Evolutionary conservation across 2,113 vertebrate species (phyloP), one percentile per base, ranked within the genome.

Genomic region (Pseudonaja textilis): DNA sequence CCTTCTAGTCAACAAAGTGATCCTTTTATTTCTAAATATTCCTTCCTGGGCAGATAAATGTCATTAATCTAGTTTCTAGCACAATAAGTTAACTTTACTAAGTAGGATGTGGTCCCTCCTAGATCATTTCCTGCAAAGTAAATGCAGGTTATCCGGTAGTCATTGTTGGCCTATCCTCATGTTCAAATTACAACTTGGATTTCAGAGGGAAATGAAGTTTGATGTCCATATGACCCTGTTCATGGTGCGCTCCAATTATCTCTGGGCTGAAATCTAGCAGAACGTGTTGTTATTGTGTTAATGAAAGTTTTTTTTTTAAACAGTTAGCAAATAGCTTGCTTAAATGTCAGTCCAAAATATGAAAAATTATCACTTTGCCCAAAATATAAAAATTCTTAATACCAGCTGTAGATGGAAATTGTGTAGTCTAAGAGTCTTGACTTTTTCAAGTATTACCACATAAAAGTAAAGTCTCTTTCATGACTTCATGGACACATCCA

Each of bases 81-180:
- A 59, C 89, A 85, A 93, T 93, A 90, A 86, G 57, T 54, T 11
- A 93, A 89, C 88, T 69, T n/a, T 57, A 61, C 74, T 52, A 11
- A 85, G 69, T 93, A 89, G 92, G 92, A 90, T 93, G 92, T 93
- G 92, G 88, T 90, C 92, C 92, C 92, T 93, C 92, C 92, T 90
- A 93, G 88, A 90, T 93, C 29, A 90, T 93, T 93, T 93, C 92
- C 92, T 93, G 69, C 22, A 90, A 45, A 93, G 69, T 26, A 59
- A 93, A 89, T 86, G 92, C 42, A 59, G 59, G 86, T 90, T 93
- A 87, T 93, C 42, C 85, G 92, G 42, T 90, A 81, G 88, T 56
- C 54, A 85, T 93, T 90, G 88, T 85, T 90, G 52, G 54, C 5
- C 54, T 86, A 86, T 61, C 88, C 47, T 3, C 54, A 85, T 89